Base-by-base conservation (phyloP, 2,113 vertebrate genomes). In the Malaclemys terrapin region DNA sequence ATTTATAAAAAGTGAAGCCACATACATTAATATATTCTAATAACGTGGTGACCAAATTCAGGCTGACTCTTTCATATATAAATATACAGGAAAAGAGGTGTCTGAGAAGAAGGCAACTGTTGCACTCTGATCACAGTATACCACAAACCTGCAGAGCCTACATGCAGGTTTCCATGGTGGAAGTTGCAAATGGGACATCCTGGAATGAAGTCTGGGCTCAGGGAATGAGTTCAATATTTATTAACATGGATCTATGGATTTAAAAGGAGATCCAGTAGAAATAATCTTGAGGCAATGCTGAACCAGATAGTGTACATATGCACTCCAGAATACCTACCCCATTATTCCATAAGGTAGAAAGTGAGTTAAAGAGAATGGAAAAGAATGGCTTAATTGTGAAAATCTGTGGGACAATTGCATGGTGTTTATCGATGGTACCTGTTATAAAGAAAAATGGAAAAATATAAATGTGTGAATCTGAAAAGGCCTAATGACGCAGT, bases 1-100 rank as follows among this genome's bases (percentile, higher is more conserved):
- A 91, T 87, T 96, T 90, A 89, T 94, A 93, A 96, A 93, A 97
- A 83, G 93, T 90, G 84, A 52, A 84, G 45, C 84, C 90, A 80
- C 42, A 88, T 53, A 92, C 82, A 45, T 86, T 95, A 95, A 84
- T 85, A 83, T 85, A 62, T 87, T 96, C 91, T 90, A 78, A 95
- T 94, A 95, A 91, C 54, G 38, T 86, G 50, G 47, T 86, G 45
- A 35, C 19, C 57, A 85, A 76, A 85, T 45, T n/a, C n/a, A 89
- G 22, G 14, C 22, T 19, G 35, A 82, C 54, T 50, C 25, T 80
- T 88, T 69, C 16, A 47, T 52, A 31, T 56, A 6, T 35, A 47
- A 82, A 38, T 76, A 76, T 19, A 76, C 25, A 69, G 31, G 35
- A 75, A 82, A 80, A 86, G n/a, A 50, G 50, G 75, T 62, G 52